These are phyloP conservation scores for Loriculus beryllinus DNA, from an alignment of 2,797 vertebrate species.

Conservation along the genomic window DNA sequence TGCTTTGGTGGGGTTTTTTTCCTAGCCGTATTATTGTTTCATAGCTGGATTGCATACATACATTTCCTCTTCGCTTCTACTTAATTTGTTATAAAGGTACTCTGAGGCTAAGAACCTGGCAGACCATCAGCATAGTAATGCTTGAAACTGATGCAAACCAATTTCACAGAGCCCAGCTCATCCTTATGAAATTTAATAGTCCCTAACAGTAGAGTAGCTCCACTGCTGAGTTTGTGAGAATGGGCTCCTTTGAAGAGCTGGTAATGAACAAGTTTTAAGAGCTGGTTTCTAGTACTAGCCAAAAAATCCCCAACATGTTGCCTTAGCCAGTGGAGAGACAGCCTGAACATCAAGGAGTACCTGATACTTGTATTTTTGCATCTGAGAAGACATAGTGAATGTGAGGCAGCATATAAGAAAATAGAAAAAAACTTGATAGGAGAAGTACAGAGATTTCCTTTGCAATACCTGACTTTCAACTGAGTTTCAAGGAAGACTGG, in stretches of 20 bases:
- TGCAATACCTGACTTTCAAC: background rate
- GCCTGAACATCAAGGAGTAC: background rate
- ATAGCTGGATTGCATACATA: background rate
- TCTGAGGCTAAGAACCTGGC: background rate
- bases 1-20: background rate
- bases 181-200: background rate
- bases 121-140: background rate
- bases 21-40: background rate
- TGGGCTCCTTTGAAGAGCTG: background rate
- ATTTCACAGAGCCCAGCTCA: background rate
- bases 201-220: background rate
- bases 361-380: background rate
- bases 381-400: background rate
- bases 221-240: background rate
- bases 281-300: background rate
- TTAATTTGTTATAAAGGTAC: background rate
- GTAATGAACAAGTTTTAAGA: background rate
- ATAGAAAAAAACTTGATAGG: background rate
- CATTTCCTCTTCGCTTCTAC: background rate
- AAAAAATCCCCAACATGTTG: background rate
- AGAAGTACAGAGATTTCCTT: background rate
- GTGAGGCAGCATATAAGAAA: background rate
- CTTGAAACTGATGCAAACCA: background rate
- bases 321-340: background rate
- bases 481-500: background rate